These are phyloP conservation scores for Mylabris sibirica DNA, from an alignment of 2,888 invertebrate species.

Conservation along the genomic window DNA sequence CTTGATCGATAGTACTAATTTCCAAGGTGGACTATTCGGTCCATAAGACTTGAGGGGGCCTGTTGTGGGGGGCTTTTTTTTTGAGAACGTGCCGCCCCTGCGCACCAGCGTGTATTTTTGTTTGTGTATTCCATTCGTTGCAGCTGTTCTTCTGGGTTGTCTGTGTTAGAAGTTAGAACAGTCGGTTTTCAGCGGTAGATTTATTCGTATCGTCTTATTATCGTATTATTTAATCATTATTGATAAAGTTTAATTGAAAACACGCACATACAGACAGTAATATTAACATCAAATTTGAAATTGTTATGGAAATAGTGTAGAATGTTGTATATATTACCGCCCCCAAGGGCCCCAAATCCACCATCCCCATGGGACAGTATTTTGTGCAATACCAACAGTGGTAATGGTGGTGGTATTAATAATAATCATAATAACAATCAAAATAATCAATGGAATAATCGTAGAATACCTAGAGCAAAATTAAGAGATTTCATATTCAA, in stretches of 20 bases:
- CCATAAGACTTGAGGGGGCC: conserved; percentile 15
- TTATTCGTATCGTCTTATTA: conserved; percentile 16
- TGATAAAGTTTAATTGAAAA: no score
- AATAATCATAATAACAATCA: conserved; percentile 37
- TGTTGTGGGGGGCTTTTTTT: conserved; percentile 20
- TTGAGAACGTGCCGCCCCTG: conserved; percentile 16
- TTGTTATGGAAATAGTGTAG: conserved; percentile 20
- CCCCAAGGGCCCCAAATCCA: conserved; percentile 62
- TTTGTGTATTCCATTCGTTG: conserved; percentile 29
- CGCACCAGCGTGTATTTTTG: conserved; percentile 15
- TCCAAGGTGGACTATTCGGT: no score
- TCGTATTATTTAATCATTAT: no score
- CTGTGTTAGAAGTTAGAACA: conserved; percentile 13
- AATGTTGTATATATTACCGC: conserved; percentile 65
- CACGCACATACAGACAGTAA: not conserved
- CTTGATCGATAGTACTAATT: no score
- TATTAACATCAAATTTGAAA: not conserved
- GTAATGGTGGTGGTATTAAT: not conserved
- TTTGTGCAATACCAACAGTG: conserved; percentile 51
- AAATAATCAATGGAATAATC: conserved; percentile 18
- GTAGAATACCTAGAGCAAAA: not conserved
- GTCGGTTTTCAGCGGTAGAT: conserved; percentile 37
- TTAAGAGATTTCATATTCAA: not conserved
- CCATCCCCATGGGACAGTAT: conserved; percentile 64
- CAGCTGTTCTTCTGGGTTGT: conserved; percentile 31